Evolutionary conservation across 1,140 invertebrate genomes (phyloP), one percentile per base, ranked within the genome.

Genomic region (Ceratosolen solmsi): DNA sequence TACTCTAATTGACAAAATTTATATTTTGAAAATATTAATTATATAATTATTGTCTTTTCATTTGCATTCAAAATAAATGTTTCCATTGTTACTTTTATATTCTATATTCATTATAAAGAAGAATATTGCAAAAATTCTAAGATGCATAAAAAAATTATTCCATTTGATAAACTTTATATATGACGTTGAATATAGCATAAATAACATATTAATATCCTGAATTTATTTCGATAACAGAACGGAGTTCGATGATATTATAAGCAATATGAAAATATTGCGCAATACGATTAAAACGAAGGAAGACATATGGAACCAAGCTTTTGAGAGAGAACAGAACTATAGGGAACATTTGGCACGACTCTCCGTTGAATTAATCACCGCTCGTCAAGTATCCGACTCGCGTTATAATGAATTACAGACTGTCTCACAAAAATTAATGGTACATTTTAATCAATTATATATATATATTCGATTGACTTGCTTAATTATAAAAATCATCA

Each of bases 311-410:
- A 76, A 88, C 49, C 84, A 86, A 72, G 83, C 86, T 0, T 63
- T 86, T 54, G 88, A 89, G 38, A 86, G 86, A 1, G 90, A 91
- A 72, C 85, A 87, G 60, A 87, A 83, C 60, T 91, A 89, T 54
- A 85, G 84, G 33, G 85, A 86, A 9, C 89, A 91, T 83, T 87
- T 91, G 78, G 84, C 85, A n/a, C 80, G 88, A 11, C 49, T 90
- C 8, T 88, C 87, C 7, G 72, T 87, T 1, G 90, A 91, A 76
- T 78, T 86, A 15, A 85, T 89, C 17, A 89, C 87, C 0, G 79
- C 75, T 68, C 88, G 87, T 25, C 89, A 90, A 63, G 81, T 89
- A 41, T 86, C 86, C 1, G 89, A 91, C 41, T 83, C 85, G 30
- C 87, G 88, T 25, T 82, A 86, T 70, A 82, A 87, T 7, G 89